A percentile compares a stretch with the other conserved stretches of the same genome.
These are phyloP conservation scores for Gobio gobio DNA, from an alignment of 2,113 vertebrate species.

Conservation along the genomic window DNA sequence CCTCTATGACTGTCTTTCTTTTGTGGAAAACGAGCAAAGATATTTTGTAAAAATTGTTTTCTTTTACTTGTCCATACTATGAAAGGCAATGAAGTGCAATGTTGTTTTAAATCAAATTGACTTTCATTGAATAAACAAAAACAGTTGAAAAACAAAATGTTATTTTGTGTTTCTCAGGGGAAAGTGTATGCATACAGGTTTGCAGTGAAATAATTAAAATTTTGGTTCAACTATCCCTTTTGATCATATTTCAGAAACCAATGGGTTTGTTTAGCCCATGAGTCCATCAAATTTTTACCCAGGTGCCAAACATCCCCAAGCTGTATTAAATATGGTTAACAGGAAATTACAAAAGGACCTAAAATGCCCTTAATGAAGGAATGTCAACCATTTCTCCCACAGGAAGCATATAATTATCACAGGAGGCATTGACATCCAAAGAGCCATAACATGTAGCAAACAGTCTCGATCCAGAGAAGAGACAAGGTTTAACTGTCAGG, in stretches of 20 bases:
- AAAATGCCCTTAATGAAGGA: conserved; percentile 25
- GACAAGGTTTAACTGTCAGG: background rate
- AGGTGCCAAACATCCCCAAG: background rate
- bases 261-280: conserved; percentile 14
- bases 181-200: background rate
- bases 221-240: background rate
- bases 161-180: background rate
- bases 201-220: background rate
- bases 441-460: conserved; percentile 2
- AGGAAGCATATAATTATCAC: conserved; percentile 38
- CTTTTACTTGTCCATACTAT: too few species aligned
- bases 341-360: conserved; percentile 14
- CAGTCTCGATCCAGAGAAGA: background rate
- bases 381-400: conserved; percentile 20
- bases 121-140: background rate
- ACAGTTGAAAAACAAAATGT: background rate
- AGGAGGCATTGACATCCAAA: background rate
- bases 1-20: background rate
- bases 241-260: conserved; percentile 21
- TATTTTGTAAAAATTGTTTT: too few species aligned
- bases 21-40: background rate
- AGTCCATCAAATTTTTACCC: background rate
- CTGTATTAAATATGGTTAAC: background rate
- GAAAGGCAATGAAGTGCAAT: background rate
- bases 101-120: background rate